Evolutionary conservation across 2,888 invertebrate genomes (phyloP), one percentile per base, ranked within the genome.

Genomic region (Timandra comae): DNA sequence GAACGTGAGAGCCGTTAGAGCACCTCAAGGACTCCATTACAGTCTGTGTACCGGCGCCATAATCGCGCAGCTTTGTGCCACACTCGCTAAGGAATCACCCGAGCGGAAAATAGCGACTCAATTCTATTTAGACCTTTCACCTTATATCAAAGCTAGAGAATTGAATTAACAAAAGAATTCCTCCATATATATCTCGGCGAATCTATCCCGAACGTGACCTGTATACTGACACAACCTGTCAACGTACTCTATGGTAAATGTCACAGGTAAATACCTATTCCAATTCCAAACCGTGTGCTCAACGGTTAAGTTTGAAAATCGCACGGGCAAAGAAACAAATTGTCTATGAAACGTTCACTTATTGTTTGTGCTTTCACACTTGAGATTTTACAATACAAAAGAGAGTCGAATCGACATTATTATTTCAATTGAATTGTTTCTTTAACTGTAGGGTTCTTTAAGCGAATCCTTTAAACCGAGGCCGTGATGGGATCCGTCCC

Each of bases 161-260:
- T 53, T 46, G 46, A 43, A 54, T 54, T 41, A 41, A 38, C 33
- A 27, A 27, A 29, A 11, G 24, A 11, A 22, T 24, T 24, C 24
- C 9, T 10, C 3, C 16, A 3, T 16, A 3, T 16, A 5, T 16
- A 16, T 6, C 6, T 16, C 16, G 6, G 16, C 3, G 4, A 3
- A 5, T 16, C 16, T 16, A 16, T 16, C 1, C 6, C 6, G 78
- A 79, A 79, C 84, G 82, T 81, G 84, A 78, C 81, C 82, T 74
- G 84, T 75, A 79, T 84, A 78, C 78, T 67, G 74, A 79, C 78
- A 74, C 79, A 78, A 77, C 68, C 77, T 73, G 78, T 74, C 76
- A 72, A 16, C 16, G 16, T 16, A 16, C 4, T 6, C 16, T 16
- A 6, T 16, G 16, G 16, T 52, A 69, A 72, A 69, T 64, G 72